A percentile compares a stretch with the other conserved stretches of the same genome.
Conservation (phyloP, 2,113 vertebrate species). For the Ondatra zibethicus region DNA sequence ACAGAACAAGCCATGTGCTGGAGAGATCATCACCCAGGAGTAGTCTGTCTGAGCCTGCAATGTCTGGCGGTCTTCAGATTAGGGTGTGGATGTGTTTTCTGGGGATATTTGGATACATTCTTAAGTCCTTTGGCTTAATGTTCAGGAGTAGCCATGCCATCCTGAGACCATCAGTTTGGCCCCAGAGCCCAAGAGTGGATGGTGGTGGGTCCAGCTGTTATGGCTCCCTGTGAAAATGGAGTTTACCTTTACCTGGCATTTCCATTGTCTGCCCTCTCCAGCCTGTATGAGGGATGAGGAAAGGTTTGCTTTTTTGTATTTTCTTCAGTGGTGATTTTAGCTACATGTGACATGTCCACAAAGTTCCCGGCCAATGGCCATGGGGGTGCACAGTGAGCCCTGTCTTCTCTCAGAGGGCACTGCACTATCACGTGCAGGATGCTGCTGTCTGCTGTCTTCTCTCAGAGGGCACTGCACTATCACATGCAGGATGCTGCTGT, state of each 20-base stretch:
- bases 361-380: not conserved
- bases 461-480: no score
- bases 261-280: constrained; percentile 63
- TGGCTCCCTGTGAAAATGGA: constrained; percentile 88
- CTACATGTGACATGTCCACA: not conserved
- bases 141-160: not conserved
- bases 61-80: not conserved
- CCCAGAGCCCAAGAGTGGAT: not conserved
- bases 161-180: not conserved
- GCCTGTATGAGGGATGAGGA: not conserved
- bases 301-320: not conserved
- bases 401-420: not conserved
- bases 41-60: constrained; percentile 8
- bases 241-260: constrained; percentile 90
- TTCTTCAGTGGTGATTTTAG: not conserved
- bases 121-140: not conserved
- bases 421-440: accelerated
- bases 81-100: not conserved
- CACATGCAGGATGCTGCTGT: no score
- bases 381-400: accelerated
- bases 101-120: not conserved
- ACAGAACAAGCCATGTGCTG: not conserved
- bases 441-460: no score
- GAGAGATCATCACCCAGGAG: not conserved
- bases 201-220: constrained; percentile 45